These are phyloP conservation scores for Actinia tenebrosa DNA, from an alignment of 64 coral and sea anemone species.

Conservation along the genomic window DNA sequence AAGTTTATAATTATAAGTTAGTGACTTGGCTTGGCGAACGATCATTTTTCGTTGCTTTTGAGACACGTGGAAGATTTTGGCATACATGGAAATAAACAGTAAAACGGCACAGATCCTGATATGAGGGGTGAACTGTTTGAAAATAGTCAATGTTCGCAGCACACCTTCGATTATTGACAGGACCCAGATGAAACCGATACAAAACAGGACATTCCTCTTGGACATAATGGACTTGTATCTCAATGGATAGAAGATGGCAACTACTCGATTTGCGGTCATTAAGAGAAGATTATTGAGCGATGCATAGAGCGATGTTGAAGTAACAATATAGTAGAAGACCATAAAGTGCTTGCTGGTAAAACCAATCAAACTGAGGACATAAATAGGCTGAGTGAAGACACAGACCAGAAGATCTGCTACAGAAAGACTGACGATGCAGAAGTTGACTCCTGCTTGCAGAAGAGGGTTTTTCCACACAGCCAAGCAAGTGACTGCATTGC, in stretches of 20 bases:
- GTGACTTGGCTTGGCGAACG: neutral
- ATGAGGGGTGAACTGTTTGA: neutral
- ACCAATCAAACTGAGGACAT: slow-evolving; percentile 16
- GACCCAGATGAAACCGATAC: neutral
- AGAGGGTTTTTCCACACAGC: neutral
- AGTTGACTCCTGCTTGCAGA: slow-evolving; percentile 12
- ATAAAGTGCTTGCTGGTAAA: neutral
- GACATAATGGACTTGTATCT: neutral
- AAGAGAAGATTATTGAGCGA: slow-evolving; percentile 18
- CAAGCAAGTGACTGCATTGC: neutral
- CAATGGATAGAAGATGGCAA: slow-evolving; percentile 1
- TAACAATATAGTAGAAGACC: slow-evolving; percentile 14
- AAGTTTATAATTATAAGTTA: slow-evolving; percentile 12
- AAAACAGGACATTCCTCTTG: neutral
- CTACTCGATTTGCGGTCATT: neutral
- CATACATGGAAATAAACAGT: slow-evolving; percentile 13
- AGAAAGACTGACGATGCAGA: slow-evolving; percentile 15
- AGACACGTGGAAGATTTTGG: slow-evolving; percentile 5
- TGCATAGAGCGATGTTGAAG: slow-evolving; percentile 28
- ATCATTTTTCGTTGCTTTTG: neutral
- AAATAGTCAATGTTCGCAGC: slow-evolving; percentile 9
- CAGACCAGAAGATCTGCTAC: slow-evolving; percentile 22
- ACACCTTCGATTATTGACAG: neutral
- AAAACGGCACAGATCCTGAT: neutral
- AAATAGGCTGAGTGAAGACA: slow-evolving; percentile 7